phyloP scores from a whole-genome alignment of 2,888 invertebrate genomes.

The Eupithecia pulchellata region DNA sequence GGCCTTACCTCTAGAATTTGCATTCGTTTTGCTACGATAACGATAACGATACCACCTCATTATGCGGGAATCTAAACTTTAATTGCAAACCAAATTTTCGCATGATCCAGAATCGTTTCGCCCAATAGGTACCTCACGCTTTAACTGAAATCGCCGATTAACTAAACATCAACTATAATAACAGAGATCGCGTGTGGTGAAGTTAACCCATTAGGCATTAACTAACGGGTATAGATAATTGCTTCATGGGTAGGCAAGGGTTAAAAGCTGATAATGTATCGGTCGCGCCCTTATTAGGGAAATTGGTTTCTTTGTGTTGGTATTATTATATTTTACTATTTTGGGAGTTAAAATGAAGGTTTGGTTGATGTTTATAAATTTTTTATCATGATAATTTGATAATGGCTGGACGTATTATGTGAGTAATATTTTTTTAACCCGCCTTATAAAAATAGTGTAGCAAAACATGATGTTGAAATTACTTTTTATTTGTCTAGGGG shows the following conservation, averaged over 20 bases:
- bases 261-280: constrained; percentile 69
- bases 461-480: too few relatives aligned
- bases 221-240: constrained; percentile 73
- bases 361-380: not conserved
- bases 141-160: constrained; percentile 37
- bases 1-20: too few relatives aligned
- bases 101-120: constrained; percentile 27
- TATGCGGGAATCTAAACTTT: not conserved
- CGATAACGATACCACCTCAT: too few relatives aligned
- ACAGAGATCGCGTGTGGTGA: constrained; percentile 72
- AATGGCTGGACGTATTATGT: not conserved
- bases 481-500: too few relatives aligned
- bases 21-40: too few relatives aligned
- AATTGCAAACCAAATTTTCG: constrained; percentile 10
- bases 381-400: not conserved
- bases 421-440: not conserved
- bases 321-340: constrained; percentile 5
- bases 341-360: not conserved
- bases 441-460: not conserved
- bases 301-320: constrained; percentile 35
- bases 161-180: constrained; percentile 40
- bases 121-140: constrained; percentile 38
- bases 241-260: constrained; percentile 70
- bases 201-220: constrained; percentile 64
- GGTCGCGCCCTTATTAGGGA: constrained; percentile 55